A percentile compares a stretch with the other conserved stretches of the same genome.
Conservation (phyloP, 2,888 invertebrate genomes). For the Dendrolimus houi region DNA sequence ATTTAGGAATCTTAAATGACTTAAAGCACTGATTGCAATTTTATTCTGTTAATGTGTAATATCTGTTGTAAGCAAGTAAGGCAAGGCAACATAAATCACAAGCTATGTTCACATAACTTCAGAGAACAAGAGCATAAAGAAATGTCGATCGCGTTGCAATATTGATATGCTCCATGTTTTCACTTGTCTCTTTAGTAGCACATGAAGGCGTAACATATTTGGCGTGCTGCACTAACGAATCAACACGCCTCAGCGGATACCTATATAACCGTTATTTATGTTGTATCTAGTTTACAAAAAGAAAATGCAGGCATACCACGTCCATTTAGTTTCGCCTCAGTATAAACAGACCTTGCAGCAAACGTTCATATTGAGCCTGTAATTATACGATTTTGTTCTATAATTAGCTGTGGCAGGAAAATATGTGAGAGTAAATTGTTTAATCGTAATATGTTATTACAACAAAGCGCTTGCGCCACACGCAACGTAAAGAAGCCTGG, state of each 20-base stretch:
- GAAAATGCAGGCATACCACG: background rate
- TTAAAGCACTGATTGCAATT: too few species aligned
- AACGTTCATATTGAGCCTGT: slow-evolving; percentile 5
- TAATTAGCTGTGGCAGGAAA: slow-evolving; percentile 52
- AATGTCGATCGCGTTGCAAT: too few species aligned
- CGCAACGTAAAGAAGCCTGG: slow-evolving; percentile 18
- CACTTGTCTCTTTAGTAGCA: too few species aligned
- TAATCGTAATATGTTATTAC: slow-evolving; percentile 51
- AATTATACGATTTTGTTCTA: slow-evolving; percentile 43
- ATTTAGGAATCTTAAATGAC: too few species aligned
- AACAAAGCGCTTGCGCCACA: slow-evolving; percentile 28
- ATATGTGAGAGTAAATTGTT: slow-evolving; percentile 63
- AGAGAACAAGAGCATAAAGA: background rate
- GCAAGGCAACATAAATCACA: too few species aligned
- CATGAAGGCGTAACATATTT: too few species aligned
- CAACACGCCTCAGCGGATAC: background rate
- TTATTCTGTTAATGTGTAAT: too few species aligned
- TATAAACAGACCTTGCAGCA: background rate
- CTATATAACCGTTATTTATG: background rate
- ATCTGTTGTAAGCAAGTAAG: too few species aligned
- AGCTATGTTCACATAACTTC: too few species aligned
- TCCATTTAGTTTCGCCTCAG: background rate
- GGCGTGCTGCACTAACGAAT: background rate
- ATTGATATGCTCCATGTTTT: slow-evolving; percentile 3
- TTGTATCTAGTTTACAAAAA: background rate